Base-by-base conservation (phyloP, 2,888 invertebrate genomes). In the Agonopterix arenella region DNA sequence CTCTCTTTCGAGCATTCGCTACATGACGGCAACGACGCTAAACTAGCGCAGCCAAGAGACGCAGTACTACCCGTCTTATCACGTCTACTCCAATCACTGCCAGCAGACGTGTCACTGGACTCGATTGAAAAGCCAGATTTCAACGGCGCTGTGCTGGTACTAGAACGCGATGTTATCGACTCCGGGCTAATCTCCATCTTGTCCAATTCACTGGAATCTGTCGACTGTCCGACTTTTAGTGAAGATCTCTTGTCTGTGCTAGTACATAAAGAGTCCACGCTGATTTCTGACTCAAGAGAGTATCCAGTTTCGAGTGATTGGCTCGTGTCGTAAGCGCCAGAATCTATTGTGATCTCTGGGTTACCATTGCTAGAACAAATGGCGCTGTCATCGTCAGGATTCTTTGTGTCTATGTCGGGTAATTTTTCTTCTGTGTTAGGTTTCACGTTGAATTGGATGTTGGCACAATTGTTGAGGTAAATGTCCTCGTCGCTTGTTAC, bases 141-240 rank as follows among this genome's bases (percentile, higher is more conserved):
- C 37, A 90, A 64, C 10, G 90, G 90, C 11, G 90, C 90, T n/a
- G 89, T 89, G 48, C 89, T 88, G 4, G 85, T 75, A 58, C 89
- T 90, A 1, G 90, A 90, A 18, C 90, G 78, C 4, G 90, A 89
- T 1, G 90, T 90, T 43, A 89, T 66, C 1, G 90, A 90, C 62
- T 90, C 90, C 2, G 88, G 90, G 62, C 89, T 90, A 46, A 88
- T 90, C 68, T 89, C 90, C 89, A 88, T 90, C 66, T 90, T 91
- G 48, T 90, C 92, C 28, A 92, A 89, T 56, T 93, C 93, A 60
- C 92, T 92, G 0, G 93, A 93, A 64, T 93, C 93, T 8, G 93
- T 90, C 0, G 93, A 93, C 55, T 92, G 91, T 0, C 92, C 92
- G 1, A 92, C 91, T 66, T 91, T 91, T 44, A 92, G 73, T 7